Base-by-base conservation (phyloP, 2,888 invertebrate species). In the Sminthurinus aureus region DNA sequence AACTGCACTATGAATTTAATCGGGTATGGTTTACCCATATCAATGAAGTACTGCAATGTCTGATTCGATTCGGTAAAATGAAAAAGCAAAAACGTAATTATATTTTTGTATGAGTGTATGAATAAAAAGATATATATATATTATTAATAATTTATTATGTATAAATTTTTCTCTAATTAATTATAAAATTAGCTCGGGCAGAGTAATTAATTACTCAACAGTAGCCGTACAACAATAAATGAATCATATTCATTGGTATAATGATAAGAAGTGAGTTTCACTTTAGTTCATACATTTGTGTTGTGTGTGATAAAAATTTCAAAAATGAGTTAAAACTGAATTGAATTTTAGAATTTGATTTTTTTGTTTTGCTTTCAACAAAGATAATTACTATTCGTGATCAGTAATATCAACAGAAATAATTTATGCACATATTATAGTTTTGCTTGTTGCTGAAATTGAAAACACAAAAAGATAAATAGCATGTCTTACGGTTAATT, bases 231-330 rank as follows among this genome's bases (percentile, higher is more conserved):
- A 58, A 15, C 58, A 58, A 58, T 15, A 58, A 58, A 58, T 58
- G 58, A 58, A 15, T 58, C 58, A 13, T n/a, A n/a, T 58, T 58
- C 73, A 24, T 73, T 73, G 73, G 73, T 73, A 73, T 26, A 24
- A 58, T 15, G 18, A 58, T 73, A 18, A 24, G 4, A 73, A 24
- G 73, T 73, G 73, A 73, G 73, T 73, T 24, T 26, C 22, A 24
- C 26, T 38, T 24, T 0, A 24, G 18, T 26, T 73, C 24, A 13
- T 71, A 26, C 26, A 9, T 26, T 24, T 38, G 73, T 73, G 73
- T 12, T 73, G 13, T 69, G 20, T 69, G 12, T n/a, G 11, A 0
- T 69, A 22, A 13, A 38, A 38, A 4, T 38, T 4, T 38, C 38
- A 38, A 6, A 38, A 38, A 38, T 38, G n/a, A n/a, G n/a, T n/a